phyloP scores from a whole-genome alignment of 2,888 invertebrate genomes.

The Boloria selene region DNA sequence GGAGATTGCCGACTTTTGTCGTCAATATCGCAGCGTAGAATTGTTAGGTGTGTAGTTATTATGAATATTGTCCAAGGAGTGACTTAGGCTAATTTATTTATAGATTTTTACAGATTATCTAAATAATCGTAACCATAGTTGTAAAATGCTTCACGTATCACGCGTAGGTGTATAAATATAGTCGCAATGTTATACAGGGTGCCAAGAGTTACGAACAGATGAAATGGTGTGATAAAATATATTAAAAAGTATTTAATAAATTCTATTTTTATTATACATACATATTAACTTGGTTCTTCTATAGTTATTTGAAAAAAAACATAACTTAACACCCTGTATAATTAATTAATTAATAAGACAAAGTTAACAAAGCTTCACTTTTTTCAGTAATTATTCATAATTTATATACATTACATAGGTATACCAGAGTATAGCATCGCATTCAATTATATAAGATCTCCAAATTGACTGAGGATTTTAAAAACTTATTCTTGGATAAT shows the following conservation, averaged over 20 bases:
- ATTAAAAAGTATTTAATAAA: background rate
- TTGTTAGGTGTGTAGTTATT: constrained; percentile 29
- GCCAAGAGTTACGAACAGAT: background rate
- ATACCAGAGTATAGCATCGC: too few relatives aligned
- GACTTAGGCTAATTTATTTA: constrained; percentile 37
- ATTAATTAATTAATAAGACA: background rate
- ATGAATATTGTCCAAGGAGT: constrained; percentile 34
- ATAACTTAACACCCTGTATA: background rate
- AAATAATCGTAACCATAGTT: constrained; percentile 24
- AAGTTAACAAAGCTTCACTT: too few relatives aligned
- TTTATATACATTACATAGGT: too few relatives aligned
- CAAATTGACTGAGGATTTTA: background rate
- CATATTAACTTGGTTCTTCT: background rate
- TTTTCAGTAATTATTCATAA: too few relatives aligned
- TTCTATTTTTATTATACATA: background rate
- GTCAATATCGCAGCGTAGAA: constrained; percentile 25
- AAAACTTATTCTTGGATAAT: constrained; percentile 9
- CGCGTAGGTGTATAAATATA: constrained; percentile 18
- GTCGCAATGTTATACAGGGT: background rate
- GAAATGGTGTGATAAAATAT: background rate
- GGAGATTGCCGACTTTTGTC: constrained; percentile 38
- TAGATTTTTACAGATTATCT: constrained; percentile 34
- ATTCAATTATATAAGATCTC: too few relatives aligned
- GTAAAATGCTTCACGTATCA: constrained; percentile 29
- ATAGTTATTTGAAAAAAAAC: background rate